Percentiles rank a stretch among this genome's conserved stretches.
Conservation (phyloP, 92 coral and sea anemone genomes). For the Galaxea fascicularis region DNA sequence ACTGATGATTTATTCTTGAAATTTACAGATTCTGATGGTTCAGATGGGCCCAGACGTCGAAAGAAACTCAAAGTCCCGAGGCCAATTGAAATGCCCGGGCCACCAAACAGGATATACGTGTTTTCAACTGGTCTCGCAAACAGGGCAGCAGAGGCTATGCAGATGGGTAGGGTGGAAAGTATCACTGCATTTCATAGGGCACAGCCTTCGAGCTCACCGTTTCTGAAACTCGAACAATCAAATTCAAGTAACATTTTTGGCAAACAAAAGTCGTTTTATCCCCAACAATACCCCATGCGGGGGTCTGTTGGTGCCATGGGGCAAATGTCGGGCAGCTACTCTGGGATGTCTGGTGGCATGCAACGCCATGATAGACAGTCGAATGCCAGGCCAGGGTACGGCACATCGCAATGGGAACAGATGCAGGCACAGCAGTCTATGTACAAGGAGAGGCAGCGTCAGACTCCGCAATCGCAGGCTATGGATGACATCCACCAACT, state of each 20-base stretch:
- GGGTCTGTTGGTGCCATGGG: constrained; percentile 47
- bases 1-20: not conserved
- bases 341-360: constrained; percentile 71
- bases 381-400: constrained; percentile 74
- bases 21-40: constrained; percentile 88
- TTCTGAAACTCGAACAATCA: constrained; percentile 77
- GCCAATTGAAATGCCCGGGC: constrained; percentile 78
- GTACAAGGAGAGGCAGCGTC: constrained; percentile 83
- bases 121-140: constrained; percentile 99
- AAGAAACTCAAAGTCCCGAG: constrained; percentile 68
- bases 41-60: constrained; percentile 91
- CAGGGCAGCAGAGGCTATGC: constrained; percentile 97
- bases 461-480: constrained; percentile 63
- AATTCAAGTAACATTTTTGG: constrained; percentile 69
- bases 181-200: constrained; percentile 93
- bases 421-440: constrained; percentile 78
- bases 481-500: constrained; percentile 94
- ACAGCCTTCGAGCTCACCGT: constrained; percentile 87
- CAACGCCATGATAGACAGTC: constrained; percentile 40
- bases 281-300: constrained; percentile 69
- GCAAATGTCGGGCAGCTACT: constrained; percentile 60
- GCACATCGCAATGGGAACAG: constrained; percentile 80
- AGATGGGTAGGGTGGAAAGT: constrained; percentile 83
- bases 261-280: constrained; percentile 78
- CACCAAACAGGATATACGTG: constrained; percentile 88